These are phyloP conservation scores for Schizopygopsis malacanthus DNA, from an alignment of 2,797 vertebrate species.

Conservation along the genomic window DNA sequence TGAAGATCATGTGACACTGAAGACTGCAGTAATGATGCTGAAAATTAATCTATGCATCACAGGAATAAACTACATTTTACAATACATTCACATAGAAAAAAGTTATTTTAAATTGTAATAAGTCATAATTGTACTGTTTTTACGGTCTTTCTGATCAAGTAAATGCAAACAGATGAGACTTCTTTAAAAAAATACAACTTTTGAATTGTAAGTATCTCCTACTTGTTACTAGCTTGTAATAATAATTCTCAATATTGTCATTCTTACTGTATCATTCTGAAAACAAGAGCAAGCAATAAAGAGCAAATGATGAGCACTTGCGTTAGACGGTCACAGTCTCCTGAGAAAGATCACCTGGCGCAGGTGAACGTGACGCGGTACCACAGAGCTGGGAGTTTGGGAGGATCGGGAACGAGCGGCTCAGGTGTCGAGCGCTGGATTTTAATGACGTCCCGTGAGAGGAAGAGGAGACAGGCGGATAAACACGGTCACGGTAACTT, in stretches of 20 bases:
- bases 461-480: background rate
- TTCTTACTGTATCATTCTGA: background rate
- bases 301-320: background rate
- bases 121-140: background rate
- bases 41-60: background rate
- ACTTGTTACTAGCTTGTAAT: background rate
- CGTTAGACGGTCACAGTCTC: background rate
- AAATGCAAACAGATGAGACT: background rate
- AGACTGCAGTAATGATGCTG: background rate
- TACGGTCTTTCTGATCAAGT: background rate
- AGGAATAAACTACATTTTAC: background rate
- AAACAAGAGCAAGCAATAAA: background rate
- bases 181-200: background rate
- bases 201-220: background rate
- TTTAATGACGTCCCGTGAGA: conserved; percentile 58
- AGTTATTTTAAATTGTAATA: accelerated
- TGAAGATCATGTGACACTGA: background rate
- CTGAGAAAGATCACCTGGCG: background rate
- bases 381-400: background rate
- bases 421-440: conserved; percentile 44
- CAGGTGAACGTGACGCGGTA: background rate
- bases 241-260: background rate
- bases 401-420: background rate
- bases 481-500: background rate
- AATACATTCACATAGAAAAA: background rate